Conservation (phyloP, 37 sponge, comb jelly and placozoan species). For the Beroe ovata region DNA sequence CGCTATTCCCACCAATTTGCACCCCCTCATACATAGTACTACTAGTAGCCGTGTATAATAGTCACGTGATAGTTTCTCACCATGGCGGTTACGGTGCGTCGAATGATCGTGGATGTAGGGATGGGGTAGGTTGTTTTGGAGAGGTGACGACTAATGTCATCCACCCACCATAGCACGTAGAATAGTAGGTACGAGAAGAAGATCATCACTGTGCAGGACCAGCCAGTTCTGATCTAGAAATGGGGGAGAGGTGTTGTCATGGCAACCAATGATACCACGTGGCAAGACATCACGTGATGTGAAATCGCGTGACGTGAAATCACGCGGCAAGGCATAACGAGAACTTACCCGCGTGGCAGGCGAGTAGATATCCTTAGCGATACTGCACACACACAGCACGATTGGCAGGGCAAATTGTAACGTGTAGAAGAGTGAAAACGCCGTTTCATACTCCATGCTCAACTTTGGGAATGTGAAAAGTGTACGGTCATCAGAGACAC, state of each 20-base stretch:
- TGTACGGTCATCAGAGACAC: neutral
- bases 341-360: neutral
- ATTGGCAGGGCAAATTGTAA: neutral
- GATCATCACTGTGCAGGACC: conserved; percentile 12
- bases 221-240: conserved; percentile 6
- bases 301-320: too few relatives aligned
- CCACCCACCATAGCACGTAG: conserved; percentile 35
- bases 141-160: conserved; percentile 24
- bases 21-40: too few relatives aligned
- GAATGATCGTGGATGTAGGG: neutral
- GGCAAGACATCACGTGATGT: too few relatives aligned
- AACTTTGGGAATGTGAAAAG: conserved; percentile 11
- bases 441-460: neutral
- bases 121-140: conserved; percentile 49
- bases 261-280: too few relatives aligned
- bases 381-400: neutral
- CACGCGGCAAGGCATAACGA: too few relatives aligned
- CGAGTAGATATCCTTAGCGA: conserved; percentile 10
- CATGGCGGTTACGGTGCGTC: conserved; percentile 1
- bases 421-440: conserved; percentile 9
- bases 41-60: too few relatives aligned
- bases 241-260: too few relatives aligned
- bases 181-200: conserved; percentile 13
- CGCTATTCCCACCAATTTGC: too few relatives aligned
- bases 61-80: too few relatives aligned